Evolutionary conservation across 2,113 vertebrate species (phyloP).

Genomic region (Athene cunicularia): DNA sequence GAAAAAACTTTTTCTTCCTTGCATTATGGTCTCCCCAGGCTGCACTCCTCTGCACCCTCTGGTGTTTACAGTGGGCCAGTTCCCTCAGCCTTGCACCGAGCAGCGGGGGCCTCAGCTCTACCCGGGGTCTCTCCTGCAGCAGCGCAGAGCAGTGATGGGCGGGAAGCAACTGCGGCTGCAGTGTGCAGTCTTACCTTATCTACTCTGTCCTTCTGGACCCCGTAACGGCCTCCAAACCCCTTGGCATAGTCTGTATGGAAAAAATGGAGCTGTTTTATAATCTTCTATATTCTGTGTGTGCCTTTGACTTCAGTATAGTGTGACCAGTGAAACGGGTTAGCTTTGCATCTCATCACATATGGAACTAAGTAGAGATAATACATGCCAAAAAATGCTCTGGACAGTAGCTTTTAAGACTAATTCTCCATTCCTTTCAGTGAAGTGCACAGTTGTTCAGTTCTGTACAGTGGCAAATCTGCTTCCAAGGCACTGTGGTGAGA

Average conservation of each 20-base stretch:
- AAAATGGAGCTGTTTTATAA: not conserved
- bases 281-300: not conserved
- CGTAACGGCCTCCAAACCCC: constrained; percentile 92
- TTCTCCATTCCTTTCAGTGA: not conserved
- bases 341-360: not conserved
- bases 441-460: not conserved
- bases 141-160: not conserved
- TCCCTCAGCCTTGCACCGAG: not conserved
- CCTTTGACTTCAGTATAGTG: not conserved
- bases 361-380: not conserved
- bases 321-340: not conserved
- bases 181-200: constrained; percentile 84
- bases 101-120: not conserved
- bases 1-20: not conserved
- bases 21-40: not conserved
- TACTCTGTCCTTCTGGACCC: constrained; percentile 89
- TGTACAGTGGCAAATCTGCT: not conserved
- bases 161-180: not conserved
- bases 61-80: not conserved
- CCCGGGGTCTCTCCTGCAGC: not conserved
- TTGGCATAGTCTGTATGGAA: constrained; percentile 85
- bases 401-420: not conserved
- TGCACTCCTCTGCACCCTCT: not conserved
- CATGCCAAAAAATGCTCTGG: not conserved
- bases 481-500: not conserved